phyloP scores from a whole-genome alignment of 2,113 vertebrate genomes.

The Lampris megalopsis region DNA sequence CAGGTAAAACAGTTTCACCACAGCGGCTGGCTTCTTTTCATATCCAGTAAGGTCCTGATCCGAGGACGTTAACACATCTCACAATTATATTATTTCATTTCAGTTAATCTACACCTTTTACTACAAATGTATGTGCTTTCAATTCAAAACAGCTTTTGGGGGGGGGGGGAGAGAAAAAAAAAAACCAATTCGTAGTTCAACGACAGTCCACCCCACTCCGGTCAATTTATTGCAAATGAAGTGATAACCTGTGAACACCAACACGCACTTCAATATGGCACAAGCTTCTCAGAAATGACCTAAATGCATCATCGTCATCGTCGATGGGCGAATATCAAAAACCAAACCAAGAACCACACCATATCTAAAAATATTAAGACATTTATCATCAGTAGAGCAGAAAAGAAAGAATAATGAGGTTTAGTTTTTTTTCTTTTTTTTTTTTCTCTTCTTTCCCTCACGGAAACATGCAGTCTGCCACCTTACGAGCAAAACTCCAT shows the following conservation, averaged over 20 bases:
- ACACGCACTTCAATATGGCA: slow-evolving; percentile 79
- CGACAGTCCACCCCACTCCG: slow-evolving; percentile 46
- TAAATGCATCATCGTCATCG: slow-evolving; percentile 47
- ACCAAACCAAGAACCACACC: slow-evolving; percentile 63
- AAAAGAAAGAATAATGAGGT: slow-evolving; percentile 23
- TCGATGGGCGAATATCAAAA: slow-evolving; percentile 61
- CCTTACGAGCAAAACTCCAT: slow-evolving; percentile 50
- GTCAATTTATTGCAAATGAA: slow-evolving; percentile 77
- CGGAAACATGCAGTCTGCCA: slow-evolving; percentile 65
- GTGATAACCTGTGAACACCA: slow-evolving; percentile 66
- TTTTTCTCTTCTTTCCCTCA: not conserved
- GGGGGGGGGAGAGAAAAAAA: slow-evolving; percentile 15
- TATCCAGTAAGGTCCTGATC: slow-evolving; percentile 55
- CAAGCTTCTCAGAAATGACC: slow-evolving; percentile 69
- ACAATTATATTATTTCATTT: slow-evolving; percentile 72
- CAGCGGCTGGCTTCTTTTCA: slow-evolving; percentile 73
- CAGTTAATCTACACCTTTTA: slow-evolving; percentile 54
- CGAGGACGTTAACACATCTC: slow-evolving; percentile 65
- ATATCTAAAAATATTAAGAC: slow-evolving; percentile 79
- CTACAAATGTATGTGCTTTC: slow-evolving; percentile 81
- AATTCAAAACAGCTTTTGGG: slow-evolving; percentile 47
- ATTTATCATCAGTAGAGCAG: slow-evolving; percentile 67
- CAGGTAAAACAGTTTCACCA: slow-evolving; percentile 65
- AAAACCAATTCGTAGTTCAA: slow-evolving; percentile 44
- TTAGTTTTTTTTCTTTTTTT: not conserved